Evolutionary conservation across 2,113 vertebrate species (phyloP).

Genomic region (Caloenas nicobarica): DNA sequence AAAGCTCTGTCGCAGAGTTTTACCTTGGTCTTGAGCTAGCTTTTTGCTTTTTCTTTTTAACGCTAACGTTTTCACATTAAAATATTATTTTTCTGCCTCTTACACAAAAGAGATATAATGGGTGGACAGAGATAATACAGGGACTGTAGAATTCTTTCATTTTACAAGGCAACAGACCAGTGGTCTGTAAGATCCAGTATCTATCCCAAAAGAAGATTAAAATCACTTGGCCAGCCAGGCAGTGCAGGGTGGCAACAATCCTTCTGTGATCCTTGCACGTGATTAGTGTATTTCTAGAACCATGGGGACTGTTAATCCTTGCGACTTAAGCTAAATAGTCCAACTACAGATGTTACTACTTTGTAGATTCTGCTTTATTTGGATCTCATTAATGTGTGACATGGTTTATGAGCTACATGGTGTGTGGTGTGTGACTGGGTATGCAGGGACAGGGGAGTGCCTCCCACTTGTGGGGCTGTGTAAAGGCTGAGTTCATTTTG

Average conservation of each 20-base stretch:
- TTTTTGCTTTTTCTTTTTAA: neutral
- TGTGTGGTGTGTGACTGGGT: neutral
- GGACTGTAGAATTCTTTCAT: neutral
- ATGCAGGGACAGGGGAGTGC: neutral
- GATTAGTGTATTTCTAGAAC: neutral
- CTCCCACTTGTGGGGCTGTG: neutral
- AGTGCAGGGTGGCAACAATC: neutral
- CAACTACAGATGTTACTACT: constrained; percentile 3
- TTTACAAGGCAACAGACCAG: neutral
- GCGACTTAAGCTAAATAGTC: constrained; percentile 7
- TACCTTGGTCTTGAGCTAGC: neutral
- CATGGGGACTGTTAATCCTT: constrained; percentile 18
- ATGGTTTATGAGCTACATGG: neutral
- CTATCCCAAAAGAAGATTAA: constrained; percentile 38
- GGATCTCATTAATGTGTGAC: neutral
- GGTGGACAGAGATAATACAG: neutral
- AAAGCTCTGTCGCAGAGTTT: neutral
- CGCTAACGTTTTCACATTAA: neutral
- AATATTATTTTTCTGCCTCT: neutral
- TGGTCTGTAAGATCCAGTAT: constrained; percentile 3
- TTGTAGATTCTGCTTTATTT: neutral
- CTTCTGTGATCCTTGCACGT: neutral
- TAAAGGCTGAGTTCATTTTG: neutral
- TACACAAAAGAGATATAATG: neutral
- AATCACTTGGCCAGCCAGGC: constrained; percentile 12